Evolutionary conservation across 2,113 vertebrate genomes (phyloP), one percentile per base, ranked within the genome.

Genomic region (Dicaeum eximium): DNA sequence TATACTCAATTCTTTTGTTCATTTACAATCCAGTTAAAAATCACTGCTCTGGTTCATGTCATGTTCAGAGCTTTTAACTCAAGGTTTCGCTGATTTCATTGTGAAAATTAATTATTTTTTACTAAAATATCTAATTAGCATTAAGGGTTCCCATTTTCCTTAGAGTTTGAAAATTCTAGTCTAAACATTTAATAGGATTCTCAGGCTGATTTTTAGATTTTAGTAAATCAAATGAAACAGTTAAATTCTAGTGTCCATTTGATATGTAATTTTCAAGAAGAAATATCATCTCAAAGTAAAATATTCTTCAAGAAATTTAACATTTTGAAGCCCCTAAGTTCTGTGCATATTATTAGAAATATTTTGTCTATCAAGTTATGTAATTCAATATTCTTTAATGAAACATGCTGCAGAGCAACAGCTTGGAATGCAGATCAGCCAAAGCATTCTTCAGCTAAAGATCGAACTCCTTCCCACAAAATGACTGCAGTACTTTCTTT

Each of bases 401-500:
- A 75, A 86, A 79, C 17, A 40, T 4, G 17, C 14, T 54, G 58
- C 35, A 66, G 25, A 88, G 53, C n/a, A 80, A 65, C 8, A 79
- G 35, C 10, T 50, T 28, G 3, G 28, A 31, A 4, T 40, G n/a
- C 15, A 2, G 0, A 74, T 21, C 40, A 78, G 60, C 8, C 3
- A 14, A 70, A 61, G 28, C 13, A 69, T 37, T 69, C 38, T 33
- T 19, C 48, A 64, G 27, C 37, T 75, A 37, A 44, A 74, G 37
- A 58, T n/a, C 15, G 56, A 92, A 56, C 7, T 71, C n/a, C 28
- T 38, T 44, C 22, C 14, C 57, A 72, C 22, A 65, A 33, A 87
- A 58, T 0, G 0, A 66, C 1, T 27, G 7, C 27, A 88, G n/a
- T 38, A 56, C n/a, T 48, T 64, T 6, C 1, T 0, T 22, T 79